A percentile compares a stretch with the other conserved stretches of the same genome.
These are phyloP conservation scores for Aphis gossypii DNA, from an alignment of 1,140 invertebrate genomes.

Conservation along the genomic window DNA sequence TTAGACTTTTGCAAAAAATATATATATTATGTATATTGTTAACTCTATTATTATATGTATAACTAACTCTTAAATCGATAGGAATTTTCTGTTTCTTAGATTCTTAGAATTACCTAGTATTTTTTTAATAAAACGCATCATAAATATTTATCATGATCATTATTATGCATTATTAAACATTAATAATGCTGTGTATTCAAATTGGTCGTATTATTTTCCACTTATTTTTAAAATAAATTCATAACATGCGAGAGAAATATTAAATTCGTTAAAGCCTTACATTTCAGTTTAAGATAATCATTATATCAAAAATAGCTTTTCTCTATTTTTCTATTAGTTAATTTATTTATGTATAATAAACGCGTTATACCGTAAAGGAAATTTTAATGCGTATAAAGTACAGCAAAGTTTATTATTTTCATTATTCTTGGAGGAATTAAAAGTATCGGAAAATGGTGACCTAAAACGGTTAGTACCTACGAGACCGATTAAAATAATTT, in stretches of 20 bases:
- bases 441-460: background rate
- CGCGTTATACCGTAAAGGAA: too few species aligned
- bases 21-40: background rate
- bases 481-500: background rate
- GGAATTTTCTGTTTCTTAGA: background rate
- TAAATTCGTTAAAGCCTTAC: background rate
- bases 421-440: background rate
- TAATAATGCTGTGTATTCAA: background rate
- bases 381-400: background rate
- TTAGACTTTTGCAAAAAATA: background rate
- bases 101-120: background rate
- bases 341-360: background rate
- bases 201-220: background rate
- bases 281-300: too few species aligned
- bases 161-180: too few species aligned
- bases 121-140: background rate
- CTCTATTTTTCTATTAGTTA: too few species aligned
- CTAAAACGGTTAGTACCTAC: background rate
- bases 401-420: background rate
- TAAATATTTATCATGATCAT: too few species aligned
- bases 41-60: background rate
- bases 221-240: too few species aligned
- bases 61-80: background rate
- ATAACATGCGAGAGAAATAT: background rate
- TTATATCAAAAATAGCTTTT: too few species aligned